Base-by-base conservation (phyloP, 2,888 invertebrate species). In the Papilio protenor region DNA sequence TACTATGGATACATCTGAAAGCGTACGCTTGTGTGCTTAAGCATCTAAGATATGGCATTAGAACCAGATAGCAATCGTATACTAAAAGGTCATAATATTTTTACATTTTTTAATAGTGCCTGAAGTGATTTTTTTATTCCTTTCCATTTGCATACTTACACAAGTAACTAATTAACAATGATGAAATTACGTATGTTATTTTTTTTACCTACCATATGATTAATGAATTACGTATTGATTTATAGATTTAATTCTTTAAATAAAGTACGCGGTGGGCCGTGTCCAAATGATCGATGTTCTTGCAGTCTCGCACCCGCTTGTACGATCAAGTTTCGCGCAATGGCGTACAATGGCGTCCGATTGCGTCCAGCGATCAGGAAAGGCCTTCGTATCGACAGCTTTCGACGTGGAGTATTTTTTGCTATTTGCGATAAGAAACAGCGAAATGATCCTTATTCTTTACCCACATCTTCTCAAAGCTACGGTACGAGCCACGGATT, bases 361-460 rank as follows among this genome's bases (percentile, higher is more conserved):
- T 66, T 40, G 40, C 40, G 40, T n/a, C 10, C n/a, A 33, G 11
- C 40, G 66, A 83, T 80, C 76, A 84, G 85, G 91, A 91, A 94
- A 92, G 89, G 87, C 84, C 88, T 89, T 90, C 87, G 84, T 87
- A 88, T 91, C 93, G 90, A 90, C 89, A 88, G 87, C 91, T 85
- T 90, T 94, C 91, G 90, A 94, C 93, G 93, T 85, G 91, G 88
- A 93, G 88, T 91, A 92, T 92, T 93, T 93, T 93, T 93, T 93
- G 90, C 90, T 84, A 82, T 87, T 88, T 84, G 85, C 91, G 91
- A 92, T 92, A 92, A 92, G 92, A 84, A 89, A 90, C 87, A 83
- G 85, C 85, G 81, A 85, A 83, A 84, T 85, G 83, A 83, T 82
- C 81, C 76, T 80, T 81, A 81, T n/a, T 72, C 18, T 72, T 75